Base-by-base conservation (phyloP, 2,888 invertebrate species). In the Fissipunctia ypsillon region DNA sequence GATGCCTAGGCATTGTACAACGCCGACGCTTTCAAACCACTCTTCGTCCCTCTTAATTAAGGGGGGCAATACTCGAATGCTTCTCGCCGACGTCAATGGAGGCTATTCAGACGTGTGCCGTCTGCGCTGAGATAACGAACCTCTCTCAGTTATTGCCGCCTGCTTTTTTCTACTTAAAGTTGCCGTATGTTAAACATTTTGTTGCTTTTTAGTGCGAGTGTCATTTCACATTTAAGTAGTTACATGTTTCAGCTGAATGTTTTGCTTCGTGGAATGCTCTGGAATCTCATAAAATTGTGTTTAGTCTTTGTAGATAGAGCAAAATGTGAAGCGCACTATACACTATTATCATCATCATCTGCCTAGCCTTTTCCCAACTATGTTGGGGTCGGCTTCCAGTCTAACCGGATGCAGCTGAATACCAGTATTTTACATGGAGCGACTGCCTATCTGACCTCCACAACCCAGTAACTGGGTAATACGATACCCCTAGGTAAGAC, bases 1-100 rank as follows among this genome's bases (percentile, higher is more conserved):
- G 88, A 91, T 90, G 89, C 88, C 90, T 89, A 87, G 90, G 90
- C 91, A 93, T 92, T 93, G 94, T 93, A 83, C 87, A 80, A 83
- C 78, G 84, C 87, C 87, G 84, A 88, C 90, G 91, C 91, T 92
- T 91, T 87, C 92, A 94, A 92, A 95, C 94, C 93, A 94, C 95
- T 95, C 94, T 81, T 88, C 91, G 91, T 91, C 91, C 89, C 93
- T 92, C 93, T 94, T 96, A 96, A 95, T 95, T 95, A 95, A 95
- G 94, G 93, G 93, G 91, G 93, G 93, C 90, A 91, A 93, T 94
- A 89, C 93, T 94, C 91, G 89, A 93, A 93, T 91, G 93, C 91
- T 91, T 88, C 92, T 91, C 88, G 73, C 76, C 76, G 76, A 86
- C 90, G 92, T 84, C 81, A 88, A 92, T 94, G 91, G 89, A 90